phyloP scores from a whole-genome alignment of 2,797 vertebrate species.

The Orestias chungarensis region DNA sequence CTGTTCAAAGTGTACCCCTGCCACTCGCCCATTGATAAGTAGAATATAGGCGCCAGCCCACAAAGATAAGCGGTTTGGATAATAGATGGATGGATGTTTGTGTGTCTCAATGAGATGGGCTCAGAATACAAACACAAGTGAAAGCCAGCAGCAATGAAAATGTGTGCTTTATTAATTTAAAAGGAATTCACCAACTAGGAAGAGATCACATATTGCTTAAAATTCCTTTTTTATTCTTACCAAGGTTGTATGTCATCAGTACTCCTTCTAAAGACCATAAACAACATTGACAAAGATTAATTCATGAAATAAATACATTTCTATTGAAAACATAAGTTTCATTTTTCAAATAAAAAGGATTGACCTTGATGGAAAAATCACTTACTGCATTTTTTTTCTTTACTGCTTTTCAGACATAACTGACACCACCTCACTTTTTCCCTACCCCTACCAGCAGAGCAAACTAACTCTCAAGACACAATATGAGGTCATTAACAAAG shows the following conservation, averaged over 20 bases:
- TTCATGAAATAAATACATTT: too few species aligned
- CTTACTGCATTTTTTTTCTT: constrained; percentile 2
- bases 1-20: too few species aligned
- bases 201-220: background rate
- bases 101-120: background rate
- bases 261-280: background rate
- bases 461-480: constrained; percentile 47
- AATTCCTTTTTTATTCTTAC: too few species aligned
- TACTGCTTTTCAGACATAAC: background rate
- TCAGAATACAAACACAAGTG: background rate
- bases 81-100: too few species aligned
- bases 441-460: constrained; percentile 27
- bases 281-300: background rate
- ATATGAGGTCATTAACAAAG: constrained; percentile 51
- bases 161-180: constrained; percentile 14
- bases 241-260: background rate
- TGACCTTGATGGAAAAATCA: too few species aligned
- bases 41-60: too few species aligned
- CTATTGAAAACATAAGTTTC: too few species aligned
- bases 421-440: constrained; percentile 1
- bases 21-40: too few species aligned
- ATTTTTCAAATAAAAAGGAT: too few species aligned
- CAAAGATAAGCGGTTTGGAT: too few species aligned
- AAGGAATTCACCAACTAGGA: background rate
- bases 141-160: constrained; percentile 7